Conservation (phyloP, 1,140 invertebrate species). For the Lepidotrigona ventralis region DNA sequence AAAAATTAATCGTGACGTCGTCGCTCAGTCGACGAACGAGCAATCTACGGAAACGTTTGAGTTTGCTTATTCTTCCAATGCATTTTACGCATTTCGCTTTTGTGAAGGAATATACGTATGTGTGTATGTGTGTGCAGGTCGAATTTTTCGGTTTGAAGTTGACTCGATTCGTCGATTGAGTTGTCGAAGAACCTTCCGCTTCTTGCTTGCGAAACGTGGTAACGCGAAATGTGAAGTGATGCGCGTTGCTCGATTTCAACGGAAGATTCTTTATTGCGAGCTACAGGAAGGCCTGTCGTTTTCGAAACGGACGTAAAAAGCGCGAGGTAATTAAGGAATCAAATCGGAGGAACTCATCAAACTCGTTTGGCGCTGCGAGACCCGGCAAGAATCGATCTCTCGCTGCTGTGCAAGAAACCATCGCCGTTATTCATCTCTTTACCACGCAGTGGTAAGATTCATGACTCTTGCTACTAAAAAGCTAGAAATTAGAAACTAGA, state of each 20-base stretch:
- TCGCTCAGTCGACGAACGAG: neutral
- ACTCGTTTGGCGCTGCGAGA: neutral
- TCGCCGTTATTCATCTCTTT: neutral
- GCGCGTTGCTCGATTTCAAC: neutral
- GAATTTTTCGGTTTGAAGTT: neutral
- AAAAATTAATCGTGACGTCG: conserved; percentile 14
- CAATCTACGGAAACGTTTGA: neutral
- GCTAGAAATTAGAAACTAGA: too few species aligned
- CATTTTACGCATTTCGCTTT: neutral
- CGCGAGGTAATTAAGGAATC: neutral
- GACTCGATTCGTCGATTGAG: neutral
- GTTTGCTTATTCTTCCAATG: neutral
- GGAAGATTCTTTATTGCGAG: neutral
- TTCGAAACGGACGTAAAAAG: too few species aligned
- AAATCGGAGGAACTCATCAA: neutral
- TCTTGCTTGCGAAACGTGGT: too few species aligned
- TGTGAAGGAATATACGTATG: too few species aligned
- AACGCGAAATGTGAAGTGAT: neutral
- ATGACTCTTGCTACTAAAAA: too few species aligned
- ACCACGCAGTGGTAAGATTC: neutral
- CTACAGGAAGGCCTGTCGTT: neutral
- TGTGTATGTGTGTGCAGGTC: neutral
- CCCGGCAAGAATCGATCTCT: neutral
- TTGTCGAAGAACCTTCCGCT: neutral
- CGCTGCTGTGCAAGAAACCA: neutral